These are phyloP conservation scores for Ommatoiulus sabulosus DNA, from an alignment of 2,888 invertebrate genomes.

Conservation along the genomic window DNA sequence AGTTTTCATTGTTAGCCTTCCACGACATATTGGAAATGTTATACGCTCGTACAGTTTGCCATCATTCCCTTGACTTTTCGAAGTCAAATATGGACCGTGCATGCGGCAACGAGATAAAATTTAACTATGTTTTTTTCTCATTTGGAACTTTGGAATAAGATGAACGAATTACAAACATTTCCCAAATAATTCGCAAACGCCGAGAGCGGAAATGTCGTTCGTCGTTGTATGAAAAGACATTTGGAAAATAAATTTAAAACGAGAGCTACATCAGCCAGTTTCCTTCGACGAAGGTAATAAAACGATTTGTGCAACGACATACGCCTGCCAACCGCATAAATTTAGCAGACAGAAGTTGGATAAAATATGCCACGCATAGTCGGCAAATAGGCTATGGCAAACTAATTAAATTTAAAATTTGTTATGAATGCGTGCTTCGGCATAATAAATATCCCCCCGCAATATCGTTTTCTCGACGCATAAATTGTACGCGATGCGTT, in stretches of 20 bases:
- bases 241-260: neutral
- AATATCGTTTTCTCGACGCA: neutral
- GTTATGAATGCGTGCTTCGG: constrained; percentile 29
- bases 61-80: neutral
- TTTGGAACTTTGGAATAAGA: neutral
- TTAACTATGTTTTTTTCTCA: neutral
- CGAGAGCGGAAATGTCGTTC: neutral
- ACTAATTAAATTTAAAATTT: constrained; percentile 41
- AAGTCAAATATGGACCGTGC: neutral
- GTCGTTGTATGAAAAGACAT: neutral
- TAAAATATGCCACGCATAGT: neutral
- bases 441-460: neutral
- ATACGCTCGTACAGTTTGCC: neutral
- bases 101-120: neutral
- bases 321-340: neutral
- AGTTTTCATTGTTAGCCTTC: no score
- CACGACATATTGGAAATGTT: no score
- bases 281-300: neutral
- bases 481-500: neutral
- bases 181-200: neutral
- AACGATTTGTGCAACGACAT: neutral
- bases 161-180: neutral
- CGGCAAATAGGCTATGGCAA: neutral
- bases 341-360: neutral
- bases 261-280: neutral